phyloP scores from a whole-genome alignment of 2,888 invertebrate genomes.

The Chrysolina americana region DNA sequence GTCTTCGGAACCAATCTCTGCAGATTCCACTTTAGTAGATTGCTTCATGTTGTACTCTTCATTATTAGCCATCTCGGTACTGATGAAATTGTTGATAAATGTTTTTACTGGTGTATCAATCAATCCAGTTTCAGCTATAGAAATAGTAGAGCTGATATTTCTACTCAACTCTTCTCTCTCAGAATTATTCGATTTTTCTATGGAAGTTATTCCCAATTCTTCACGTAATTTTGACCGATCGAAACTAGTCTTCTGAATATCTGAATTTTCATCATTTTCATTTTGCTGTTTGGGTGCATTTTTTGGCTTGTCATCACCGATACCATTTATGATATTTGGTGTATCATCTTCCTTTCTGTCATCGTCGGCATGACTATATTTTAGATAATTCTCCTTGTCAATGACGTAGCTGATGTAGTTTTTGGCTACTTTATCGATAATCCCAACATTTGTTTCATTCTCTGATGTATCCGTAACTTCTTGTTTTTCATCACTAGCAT shows the following conservation, averaged over 20 bases:
- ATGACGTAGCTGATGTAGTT: slow-evolving; percentile 41
- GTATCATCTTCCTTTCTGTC: background rate
- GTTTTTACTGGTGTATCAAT: slow-evolving; percentile 38
- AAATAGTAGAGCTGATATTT: slow-evolving; percentile 33
- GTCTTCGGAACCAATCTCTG: slow-evolving; percentile 12
- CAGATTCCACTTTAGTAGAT: background rate
- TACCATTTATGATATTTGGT: background rate
- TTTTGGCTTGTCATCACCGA: background rate
- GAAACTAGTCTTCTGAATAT: background rate
- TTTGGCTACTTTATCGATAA: slow-evolving; percentile 40
- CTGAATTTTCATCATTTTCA: background rate
- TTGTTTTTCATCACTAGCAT: background rate
- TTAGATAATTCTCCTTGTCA: slow-evolving; percentile 35
- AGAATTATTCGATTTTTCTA: slow-evolving; percentile 19
- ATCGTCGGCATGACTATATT: background rate
- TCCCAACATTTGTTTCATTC: background rate
- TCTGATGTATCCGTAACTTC: background rate
- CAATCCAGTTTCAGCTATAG: slow-evolving; percentile 38
- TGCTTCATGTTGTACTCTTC: background rate
- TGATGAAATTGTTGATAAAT: slow-evolving; percentile 44
- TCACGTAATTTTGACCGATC: background rate
- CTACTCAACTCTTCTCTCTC: slow-evolving; percentile 3
- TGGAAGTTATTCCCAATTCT: slow-evolving; percentile 4
- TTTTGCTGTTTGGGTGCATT: background rate
- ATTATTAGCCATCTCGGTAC: slow-evolving; percentile 12